phyloP scores from a whole-genome alignment of 1,140 invertebrate genomes.

The Sitodiplosis mosellana region DNA sequence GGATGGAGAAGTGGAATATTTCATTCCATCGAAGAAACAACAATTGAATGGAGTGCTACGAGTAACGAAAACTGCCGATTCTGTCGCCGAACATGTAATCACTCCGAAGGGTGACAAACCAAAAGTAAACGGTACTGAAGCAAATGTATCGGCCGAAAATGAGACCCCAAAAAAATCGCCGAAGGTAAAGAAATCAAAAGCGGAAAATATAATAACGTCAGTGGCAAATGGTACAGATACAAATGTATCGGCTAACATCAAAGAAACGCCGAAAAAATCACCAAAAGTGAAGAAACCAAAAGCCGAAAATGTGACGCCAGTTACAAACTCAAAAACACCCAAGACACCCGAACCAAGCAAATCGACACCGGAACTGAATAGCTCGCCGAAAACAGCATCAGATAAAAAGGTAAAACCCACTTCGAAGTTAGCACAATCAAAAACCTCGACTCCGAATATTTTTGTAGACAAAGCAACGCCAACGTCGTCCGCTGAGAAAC shows the following conservation, averaged over 20 bases:
- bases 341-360: background rate
- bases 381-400: background rate
- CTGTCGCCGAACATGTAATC: background rate
- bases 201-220: background rate
- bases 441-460: background rate
- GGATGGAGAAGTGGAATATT: slow-evolving; percentile 25
- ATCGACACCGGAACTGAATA: background rate
- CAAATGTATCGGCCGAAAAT: background rate
- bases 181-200: background rate
- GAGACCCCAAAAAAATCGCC: background rate
- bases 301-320: background rate
- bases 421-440: background rate
- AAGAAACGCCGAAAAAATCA: background rate
- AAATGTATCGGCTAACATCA: too few species aligned
- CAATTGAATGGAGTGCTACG: slow-evolving; percentile 11
- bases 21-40: slow-evolving; percentile 23
- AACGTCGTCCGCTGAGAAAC: slow-evolving; percentile 7
- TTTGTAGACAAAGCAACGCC: background rate
- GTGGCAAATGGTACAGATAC: background rate
- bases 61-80: too few species aligned
- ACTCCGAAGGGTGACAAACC: background rate
- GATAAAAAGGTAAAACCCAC: slow-evolving; percentile 3
- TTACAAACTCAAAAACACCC: background rate
- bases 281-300: background rate
- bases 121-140: background rate